Base-by-base conservation (phyloP, 1,140 invertebrate genomes). In the Pseudomyrmex gracilis region DNA sequence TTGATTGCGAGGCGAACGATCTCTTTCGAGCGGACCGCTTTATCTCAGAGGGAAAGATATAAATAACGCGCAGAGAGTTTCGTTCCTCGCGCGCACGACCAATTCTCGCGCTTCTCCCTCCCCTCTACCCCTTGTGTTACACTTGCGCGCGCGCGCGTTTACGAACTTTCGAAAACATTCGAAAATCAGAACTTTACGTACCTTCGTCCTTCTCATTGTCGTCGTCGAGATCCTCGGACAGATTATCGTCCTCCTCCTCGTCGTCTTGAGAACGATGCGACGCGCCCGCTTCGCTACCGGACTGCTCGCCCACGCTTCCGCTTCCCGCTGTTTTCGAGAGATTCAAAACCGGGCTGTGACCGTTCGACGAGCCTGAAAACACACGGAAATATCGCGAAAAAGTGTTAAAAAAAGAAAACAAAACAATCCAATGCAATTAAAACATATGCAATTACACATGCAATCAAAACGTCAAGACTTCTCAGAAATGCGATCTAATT, bases 291-390 rank as follows among this genome's bases (percentile, higher is more conserved):
- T 96, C 95, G 90, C 95, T 96, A 74, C 95, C 96, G 76, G 94
- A 96, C 90, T 96, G 95, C 84, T 96, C 95, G 86, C 95, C 95
- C 73, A 95, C 96, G 91, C 95, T 97, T 91, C 95, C 96, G 92
- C 94, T 96, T 92, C 94, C 96, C 67, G 97, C 97, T 47, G 97
- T 97, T 94, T 98, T 98, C 4, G 97, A 98, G 20, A 98, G 94
- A 93, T 98, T 98, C 84, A 98, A 93, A 55, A 98, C 97, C 58
- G 98, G 98, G 96, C 97, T 98, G 94, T 98, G 97, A 43, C 97
- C 97, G 90, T 97, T 97, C 61, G 97, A 97, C 58, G 97, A 98
- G 85, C 97, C 97, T 98, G 85, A 70, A 78, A 58, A 9, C 5
- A 10, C 34, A 45, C 7, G 12, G 15, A 17, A 13, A 24, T 24